phyloP scores from a whole-genome alignment of 2,113 vertebrate genomes.

The Nanorana parkeri region DNA sequence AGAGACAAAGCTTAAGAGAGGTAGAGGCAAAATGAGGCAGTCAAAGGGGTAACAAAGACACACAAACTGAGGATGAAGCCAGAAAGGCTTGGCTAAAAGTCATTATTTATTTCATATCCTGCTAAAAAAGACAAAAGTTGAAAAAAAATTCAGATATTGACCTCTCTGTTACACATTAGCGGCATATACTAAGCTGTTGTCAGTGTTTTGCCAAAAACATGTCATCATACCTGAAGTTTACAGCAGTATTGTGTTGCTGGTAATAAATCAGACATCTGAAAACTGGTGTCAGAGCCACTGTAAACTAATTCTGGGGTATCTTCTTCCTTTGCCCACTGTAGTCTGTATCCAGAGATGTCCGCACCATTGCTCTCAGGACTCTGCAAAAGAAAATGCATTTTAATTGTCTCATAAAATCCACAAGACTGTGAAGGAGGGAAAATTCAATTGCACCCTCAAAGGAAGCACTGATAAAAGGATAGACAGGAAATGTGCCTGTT shows the following conservation, averaged over 20 bases:
- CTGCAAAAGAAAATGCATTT: conserved; percentile 71
- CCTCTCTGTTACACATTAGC: too few species aligned
- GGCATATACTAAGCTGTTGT: too few species aligned
- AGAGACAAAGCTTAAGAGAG: too few species aligned
- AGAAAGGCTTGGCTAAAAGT: too few species aligned
- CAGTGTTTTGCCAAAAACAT: too few species aligned
- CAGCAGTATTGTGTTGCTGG: conserved; percentile 89
- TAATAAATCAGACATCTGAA: conserved; percentile 83
- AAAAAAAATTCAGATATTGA: too few species aligned
- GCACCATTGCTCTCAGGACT: conserved; percentile 90
- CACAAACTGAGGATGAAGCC: too few species aligned
- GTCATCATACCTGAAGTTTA: conserved; percentile 80
- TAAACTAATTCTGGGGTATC: conserved; percentile 87
- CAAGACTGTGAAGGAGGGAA: neutral
- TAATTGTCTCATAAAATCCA: neutral
- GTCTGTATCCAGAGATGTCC: conserved; percentile 92
- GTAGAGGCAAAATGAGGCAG: too few species aligned
- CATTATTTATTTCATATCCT: too few species aligned
- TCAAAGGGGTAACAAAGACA: too few species aligned
- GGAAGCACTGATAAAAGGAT: neutral
- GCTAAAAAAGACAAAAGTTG: too few species aligned
- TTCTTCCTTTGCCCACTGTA: conserved; percentile 91
- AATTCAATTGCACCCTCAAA: neutral
- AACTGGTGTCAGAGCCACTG: conserved; percentile 82
- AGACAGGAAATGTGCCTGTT: neutral